Conservation (phyloP, 2,888 invertebrate genomes). For the Mythimna albipuncta region DNA sequence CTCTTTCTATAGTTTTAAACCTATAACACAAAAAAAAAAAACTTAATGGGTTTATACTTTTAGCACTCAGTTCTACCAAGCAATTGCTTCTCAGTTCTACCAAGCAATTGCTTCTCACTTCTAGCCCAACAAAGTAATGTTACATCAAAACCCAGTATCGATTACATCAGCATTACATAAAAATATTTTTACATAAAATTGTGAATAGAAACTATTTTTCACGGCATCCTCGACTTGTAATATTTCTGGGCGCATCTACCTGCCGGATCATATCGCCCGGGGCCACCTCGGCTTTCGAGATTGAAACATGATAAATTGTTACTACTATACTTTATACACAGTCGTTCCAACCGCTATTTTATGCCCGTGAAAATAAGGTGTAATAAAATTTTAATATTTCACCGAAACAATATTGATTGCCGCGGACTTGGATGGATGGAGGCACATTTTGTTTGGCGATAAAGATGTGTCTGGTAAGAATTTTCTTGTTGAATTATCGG, state of each 20-base stretch:
- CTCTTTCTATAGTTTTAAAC: no score
- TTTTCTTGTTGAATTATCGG: constrained; percentile 41
- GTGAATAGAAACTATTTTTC: constrained; percentile 70
- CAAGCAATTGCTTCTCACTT: neutral
- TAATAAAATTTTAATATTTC: constrained; percentile 77
- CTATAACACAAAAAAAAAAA: no score
- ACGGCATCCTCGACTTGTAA: constrained; percentile 61
- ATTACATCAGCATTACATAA: constrained; percentile 51
- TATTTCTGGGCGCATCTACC: constrained; percentile 66
- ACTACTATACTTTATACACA: constrained; percentile 69
- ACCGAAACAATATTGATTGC: constrained; percentile 75
- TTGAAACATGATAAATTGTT: constrained; percentile 85
- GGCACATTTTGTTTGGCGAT: constrained; percentile 31
- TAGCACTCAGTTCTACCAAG: neutral
- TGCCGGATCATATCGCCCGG: constrained; percentile 64
- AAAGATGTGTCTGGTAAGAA: constrained; percentile 34
- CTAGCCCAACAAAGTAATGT: constrained; percentile 9
- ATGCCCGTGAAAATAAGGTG: constrained; percentile 74
- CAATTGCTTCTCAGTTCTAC: neutral
- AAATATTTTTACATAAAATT: constrained; percentile 65
- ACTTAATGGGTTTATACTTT: no score
- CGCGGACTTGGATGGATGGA: constrained; percentile 49
- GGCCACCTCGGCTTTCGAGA: constrained; percentile 72
- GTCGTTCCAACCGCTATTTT: constrained; percentile 73
- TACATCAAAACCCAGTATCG: constrained; percentile 23